These are phyloP conservation scores for Pycnonotus jocosus DNA, from an alignment of 2,113 vertebrate genomes.

Conservation along the genomic window DNA sequence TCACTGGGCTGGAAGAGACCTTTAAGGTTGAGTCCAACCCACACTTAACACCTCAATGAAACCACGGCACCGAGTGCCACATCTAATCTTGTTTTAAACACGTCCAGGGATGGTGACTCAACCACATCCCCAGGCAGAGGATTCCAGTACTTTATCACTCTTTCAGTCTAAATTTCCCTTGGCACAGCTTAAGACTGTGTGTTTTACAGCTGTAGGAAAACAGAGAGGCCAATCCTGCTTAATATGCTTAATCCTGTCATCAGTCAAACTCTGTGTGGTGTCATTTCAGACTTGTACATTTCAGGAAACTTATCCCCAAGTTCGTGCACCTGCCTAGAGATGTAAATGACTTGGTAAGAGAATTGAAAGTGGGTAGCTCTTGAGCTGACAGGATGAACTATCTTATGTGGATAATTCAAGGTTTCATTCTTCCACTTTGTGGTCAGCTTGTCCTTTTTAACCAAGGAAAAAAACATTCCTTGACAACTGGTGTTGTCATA, in stretches of 20 bases:
- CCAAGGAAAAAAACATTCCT: background rate
- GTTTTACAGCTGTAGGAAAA: background rate
- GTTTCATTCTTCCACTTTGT: conserved; percentile 13
- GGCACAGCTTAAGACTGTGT: background rate
- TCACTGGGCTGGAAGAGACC: background rate
- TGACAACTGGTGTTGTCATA: conserved; percentile 34
- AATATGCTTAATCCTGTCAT: background rate
- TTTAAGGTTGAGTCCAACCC: background rate
- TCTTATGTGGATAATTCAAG: background rate
- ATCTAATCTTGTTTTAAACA: background rate
- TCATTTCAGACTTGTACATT: background rate
- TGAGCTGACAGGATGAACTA: background rate
- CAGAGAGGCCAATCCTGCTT: background rate
- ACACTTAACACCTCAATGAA: background rate
- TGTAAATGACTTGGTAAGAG: background rate
- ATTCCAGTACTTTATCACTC: background rate
- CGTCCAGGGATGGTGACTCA: background rate
- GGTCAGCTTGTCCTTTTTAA: conserved; percentile 22
- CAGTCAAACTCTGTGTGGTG: background rate
- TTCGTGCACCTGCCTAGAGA: background rate
- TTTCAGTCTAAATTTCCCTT: background rate
- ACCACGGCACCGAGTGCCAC: background rate
- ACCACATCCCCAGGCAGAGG: background rate
- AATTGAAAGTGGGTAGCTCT: background rate
- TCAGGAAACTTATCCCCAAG: background rate